Percentiles rank a stretch among this genome's conserved stretches.
These are phyloP conservation scores for Gymnosoma rotundatum DNA, from an alignment of 2,888 invertebrate species.

Conservation along the genomic window DNA sequence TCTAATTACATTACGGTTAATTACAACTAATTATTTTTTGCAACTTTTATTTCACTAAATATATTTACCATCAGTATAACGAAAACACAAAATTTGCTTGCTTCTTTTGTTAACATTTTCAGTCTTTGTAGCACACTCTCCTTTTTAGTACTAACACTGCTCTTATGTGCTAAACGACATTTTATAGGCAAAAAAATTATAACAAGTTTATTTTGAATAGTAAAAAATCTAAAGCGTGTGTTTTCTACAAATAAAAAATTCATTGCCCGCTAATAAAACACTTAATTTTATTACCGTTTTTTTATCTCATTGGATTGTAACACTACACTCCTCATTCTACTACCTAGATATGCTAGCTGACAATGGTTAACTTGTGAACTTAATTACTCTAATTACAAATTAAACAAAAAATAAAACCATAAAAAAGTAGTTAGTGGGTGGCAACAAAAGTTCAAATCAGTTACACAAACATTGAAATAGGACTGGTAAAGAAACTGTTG, in stretches of 20 bases:
- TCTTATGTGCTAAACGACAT: neutral
- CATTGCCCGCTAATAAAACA: neutral
- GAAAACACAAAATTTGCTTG: neutral
- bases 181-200: neutral
- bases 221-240: neutral
- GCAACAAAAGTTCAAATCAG: too few relatives aligned
- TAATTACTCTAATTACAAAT: too few relatives aligned
- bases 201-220: neutral
- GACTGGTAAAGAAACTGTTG: too few relatives aligned
- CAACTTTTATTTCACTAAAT: neutral
- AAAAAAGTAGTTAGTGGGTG: too few relatives aligned
- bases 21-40: neutral
- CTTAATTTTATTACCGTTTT: neutral
- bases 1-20: neutral
- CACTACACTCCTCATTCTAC: neutral
- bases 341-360: too few relatives aligned
- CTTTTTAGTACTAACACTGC: neutral
- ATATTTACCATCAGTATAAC: neutral
- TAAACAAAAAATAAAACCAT: too few relatives aligned
- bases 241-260: neutral
- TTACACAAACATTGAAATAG: too few relatives aligned
- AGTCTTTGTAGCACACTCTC: neutral
- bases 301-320: neutral
- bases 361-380: too few relatives aligned
- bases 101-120: neutral